A percentile compares a stretch with the other conserved stretches of the same genome.
Evolutionary conservation across 1,140 invertebrate species (phyloP).

Genomic region (Zaprionus ornatus): DNA sequence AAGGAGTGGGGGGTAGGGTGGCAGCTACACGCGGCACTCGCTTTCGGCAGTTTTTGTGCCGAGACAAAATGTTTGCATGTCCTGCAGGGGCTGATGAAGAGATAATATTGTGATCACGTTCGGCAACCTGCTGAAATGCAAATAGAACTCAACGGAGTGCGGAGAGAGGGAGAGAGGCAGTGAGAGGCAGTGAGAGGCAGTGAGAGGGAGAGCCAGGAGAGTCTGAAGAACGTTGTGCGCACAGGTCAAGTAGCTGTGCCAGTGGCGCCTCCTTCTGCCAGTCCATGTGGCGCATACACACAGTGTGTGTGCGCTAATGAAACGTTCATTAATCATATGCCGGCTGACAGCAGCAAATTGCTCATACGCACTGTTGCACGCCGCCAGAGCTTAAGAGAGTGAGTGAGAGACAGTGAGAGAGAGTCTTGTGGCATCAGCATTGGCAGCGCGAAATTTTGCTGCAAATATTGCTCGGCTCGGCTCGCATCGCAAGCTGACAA

Average conservation of each 20-base stretch:
- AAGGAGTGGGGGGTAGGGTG: neutral
- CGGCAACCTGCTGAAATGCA: constrained; percentile 79
- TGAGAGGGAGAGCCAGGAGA: neutral
- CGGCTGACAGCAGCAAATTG: constrained; percentile 52
- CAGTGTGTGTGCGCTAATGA: constrained; percentile 60
- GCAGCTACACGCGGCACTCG: constrained; percentile 27
- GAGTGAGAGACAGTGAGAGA: neutral
- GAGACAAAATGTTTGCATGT: constrained; percentile 45
- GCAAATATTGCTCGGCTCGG: constrained; percentile 24
- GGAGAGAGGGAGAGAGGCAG: neutral
- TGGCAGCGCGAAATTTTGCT: constrained; percentile 20
- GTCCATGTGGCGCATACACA: too few species aligned
- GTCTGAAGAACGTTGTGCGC: neutral
- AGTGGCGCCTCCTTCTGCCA: neutral
- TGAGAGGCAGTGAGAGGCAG: neutral
- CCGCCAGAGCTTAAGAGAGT: constrained; percentile 28
- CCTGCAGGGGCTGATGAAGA: constrained; percentile 70
- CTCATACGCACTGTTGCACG: constrained; percentile 44
- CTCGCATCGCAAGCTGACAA: constrained; percentile 47
- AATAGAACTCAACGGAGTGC: constrained; percentile 39
- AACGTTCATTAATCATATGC: constrained; percentile 78
- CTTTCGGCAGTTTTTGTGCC: constrained; percentile 38
- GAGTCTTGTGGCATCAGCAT: constrained; percentile 12
- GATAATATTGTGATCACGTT: constrained; percentile 83
- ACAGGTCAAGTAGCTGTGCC: constrained; percentile 5